A percentile compares a stretch with the other conserved stretches of the same genome.
phyloP scores from a whole-genome alignment of 2,113 vertebrate species.

The Cyanoderma ruficeps region DNA sequence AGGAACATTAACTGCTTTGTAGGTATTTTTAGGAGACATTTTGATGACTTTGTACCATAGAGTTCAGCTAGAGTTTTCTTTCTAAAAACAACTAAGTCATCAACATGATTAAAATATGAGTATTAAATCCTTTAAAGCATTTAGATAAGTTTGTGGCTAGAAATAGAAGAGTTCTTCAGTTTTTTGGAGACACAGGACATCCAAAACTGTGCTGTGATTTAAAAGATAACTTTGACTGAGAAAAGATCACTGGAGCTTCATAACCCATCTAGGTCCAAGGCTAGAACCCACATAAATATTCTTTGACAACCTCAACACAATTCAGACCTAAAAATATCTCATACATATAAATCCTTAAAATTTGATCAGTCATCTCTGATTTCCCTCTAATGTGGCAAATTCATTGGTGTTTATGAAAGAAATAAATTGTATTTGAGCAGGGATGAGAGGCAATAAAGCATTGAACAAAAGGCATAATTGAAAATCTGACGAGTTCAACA shows the following conservation, averaged over 20 bases:
- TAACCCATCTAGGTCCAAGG: background rate
- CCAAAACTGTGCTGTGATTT: background rate
- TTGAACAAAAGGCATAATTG: background rate
- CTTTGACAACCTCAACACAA: background rate
- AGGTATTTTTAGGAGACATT: constrained; percentile 13
- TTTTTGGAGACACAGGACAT: background rate
- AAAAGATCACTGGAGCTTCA: background rate
- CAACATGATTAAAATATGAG: background rate
- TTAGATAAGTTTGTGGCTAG: background rate
- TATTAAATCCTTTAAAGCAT: background rate
- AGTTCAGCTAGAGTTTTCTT: background rate
- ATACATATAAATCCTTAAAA: background rate
- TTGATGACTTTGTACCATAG: background rate
- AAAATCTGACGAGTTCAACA: background rate
- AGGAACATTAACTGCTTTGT: background rate
- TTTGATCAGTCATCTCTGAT: background rate
- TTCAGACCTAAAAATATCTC: background rate
- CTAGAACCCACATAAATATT: background rate
- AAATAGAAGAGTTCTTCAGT: background rate
- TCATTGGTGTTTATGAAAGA: background rate
- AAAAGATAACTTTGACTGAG: background rate
- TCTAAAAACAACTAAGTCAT: background rate
- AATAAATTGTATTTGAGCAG: background rate
- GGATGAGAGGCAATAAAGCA: background rate
- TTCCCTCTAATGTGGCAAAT: background rate